These are phyloP conservation scores for Camptogramma bilineatum DNA, from an alignment of 2,888 invertebrate genomes.

Conservation along the genomic window DNA sequence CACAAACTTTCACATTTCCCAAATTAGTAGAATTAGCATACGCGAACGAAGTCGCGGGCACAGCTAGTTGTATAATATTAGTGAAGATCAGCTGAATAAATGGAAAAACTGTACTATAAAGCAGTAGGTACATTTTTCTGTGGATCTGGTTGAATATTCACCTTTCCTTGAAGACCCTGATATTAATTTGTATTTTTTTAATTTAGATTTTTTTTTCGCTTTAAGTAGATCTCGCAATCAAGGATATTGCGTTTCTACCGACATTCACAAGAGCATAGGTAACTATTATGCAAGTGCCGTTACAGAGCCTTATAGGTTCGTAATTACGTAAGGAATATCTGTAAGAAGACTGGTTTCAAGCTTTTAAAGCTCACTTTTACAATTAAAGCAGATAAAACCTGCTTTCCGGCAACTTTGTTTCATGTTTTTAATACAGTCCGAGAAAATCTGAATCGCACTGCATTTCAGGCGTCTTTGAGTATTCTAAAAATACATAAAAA, in stretches of 20 bases:
- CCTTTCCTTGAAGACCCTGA: not conserved
- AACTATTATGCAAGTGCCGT: conserved; percentile 31
- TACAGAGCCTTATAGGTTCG: conserved; percentile 18
- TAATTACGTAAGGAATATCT: conserved; percentile 36
- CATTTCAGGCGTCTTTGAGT: too few relatives aligned
- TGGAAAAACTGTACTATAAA: too few relatives aligned
- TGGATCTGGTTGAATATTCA: too few relatives aligned
- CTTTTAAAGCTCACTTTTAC: conserved; percentile 7
- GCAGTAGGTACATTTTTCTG: too few relatives aligned
- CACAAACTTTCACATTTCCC: too few relatives aligned
- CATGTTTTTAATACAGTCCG: not conserved
- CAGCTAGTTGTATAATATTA: too few relatives aligned
- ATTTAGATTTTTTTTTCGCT: not conserved
- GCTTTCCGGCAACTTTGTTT: not conserved
- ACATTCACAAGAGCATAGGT: conserved; percentile 20
- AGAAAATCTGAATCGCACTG: too few relatives aligned
- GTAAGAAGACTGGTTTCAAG: conserved; percentile 34
- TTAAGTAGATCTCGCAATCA: conserved; percentile 3
- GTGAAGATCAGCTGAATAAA: too few relatives aligned
- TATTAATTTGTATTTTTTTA: not conserved
- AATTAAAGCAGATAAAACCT: conserved; percentile 3
- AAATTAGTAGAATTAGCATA: too few relatives aligned
- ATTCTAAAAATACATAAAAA: too few relatives aligned
- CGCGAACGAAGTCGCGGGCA: too few relatives aligned
- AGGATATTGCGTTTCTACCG: conserved; percentile 15